Percentiles rank a stretch among this genome's conserved stretches.
phyloP scores from a whole-genome alignment of 2,797 vertebrate genomes.

The Lutjanus argentimaculatus region DNA sequence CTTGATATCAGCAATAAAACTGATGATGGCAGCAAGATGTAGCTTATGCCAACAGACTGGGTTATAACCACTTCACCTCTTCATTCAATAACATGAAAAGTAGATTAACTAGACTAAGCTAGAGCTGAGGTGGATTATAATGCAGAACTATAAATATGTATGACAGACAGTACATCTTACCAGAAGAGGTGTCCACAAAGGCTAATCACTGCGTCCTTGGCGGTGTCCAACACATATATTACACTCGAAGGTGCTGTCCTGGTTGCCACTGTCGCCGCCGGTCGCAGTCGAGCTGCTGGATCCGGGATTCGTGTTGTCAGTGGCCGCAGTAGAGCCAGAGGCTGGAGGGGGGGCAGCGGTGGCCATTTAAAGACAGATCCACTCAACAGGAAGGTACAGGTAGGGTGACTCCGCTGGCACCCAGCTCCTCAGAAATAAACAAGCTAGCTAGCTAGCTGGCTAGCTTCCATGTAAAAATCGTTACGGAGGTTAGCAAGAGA shows the following conservation, averaged over 20 bases:
- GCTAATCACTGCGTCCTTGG: constrained; percentile 99
- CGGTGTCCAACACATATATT: constrained; percentile 99
- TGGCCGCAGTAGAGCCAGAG: constrained; percentile 74
- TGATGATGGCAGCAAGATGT: neutral
- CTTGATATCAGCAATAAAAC: neutral
- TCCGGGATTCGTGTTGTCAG: constrained; percentile 81
- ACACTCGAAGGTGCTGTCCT: constrained; percentile 98
- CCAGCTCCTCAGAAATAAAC: constrained; percentile 36
- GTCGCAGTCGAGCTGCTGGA: constrained; percentile 88
- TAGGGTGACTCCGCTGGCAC: constrained; percentile 23
- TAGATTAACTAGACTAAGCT: neutral
- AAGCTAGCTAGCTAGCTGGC: constrained; percentile 54
- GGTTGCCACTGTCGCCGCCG: constrained; percentile 83
- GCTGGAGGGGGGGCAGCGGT: constrained; percentile 78
- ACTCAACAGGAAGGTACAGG: constrained; percentile 5
- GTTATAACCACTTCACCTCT: neutral
- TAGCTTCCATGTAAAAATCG: constrained; percentile 12
- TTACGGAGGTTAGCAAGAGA: constrained; percentile 28
- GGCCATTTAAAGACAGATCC: constrained; percentile 78
- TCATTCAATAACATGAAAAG: neutral
- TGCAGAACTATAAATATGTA: neutral
- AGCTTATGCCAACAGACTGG: neutral
- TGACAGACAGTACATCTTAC: constrained; percentile 71
- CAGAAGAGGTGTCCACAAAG: constrained; percentile 99
- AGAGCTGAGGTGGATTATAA: neutral